These are phyloP conservation scores for Geococcyx californianus DNA, from an alignment of 2,113 vertebrate genomes.

Conservation along the genomic window DNA sequence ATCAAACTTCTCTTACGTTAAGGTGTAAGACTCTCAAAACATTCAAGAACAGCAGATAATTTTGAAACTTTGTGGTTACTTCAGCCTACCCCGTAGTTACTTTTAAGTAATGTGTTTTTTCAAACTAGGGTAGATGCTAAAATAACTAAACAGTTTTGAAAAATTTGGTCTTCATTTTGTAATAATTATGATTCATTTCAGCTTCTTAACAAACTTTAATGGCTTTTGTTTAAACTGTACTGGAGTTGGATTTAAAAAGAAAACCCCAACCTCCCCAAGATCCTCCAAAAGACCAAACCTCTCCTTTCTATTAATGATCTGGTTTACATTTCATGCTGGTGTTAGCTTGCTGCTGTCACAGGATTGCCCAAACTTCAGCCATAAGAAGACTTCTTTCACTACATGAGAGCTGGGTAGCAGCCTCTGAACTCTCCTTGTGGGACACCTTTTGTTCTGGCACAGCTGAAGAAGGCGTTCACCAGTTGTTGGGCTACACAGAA, in stretches of 20 bases:
- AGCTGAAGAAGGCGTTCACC: background rate
- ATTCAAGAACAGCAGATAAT: background rate
- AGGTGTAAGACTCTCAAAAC: background rate
- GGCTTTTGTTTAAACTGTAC: background rate
- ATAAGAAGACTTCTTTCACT: background rate
- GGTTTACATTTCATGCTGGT: background rate
- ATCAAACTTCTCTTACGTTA: background rate
- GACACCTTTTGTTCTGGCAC: background rate
- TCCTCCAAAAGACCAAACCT: background rate
- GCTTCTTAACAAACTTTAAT: background rate
- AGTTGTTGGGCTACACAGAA: background rate
- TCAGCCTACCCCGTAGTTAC: background rate
- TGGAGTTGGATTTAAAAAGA: background rate
- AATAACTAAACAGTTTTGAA: background rate
- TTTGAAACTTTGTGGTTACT: background rate
- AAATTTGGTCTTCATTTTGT: background rate
- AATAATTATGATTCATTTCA: background rate
- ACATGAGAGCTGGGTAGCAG: accelerated
- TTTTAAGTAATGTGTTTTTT: no score
- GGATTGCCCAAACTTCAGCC: background rate
- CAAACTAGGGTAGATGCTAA: background rate
- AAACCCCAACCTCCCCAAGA: background rate
- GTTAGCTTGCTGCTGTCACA: background rate
- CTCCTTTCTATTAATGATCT: background rate
- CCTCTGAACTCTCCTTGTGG: background rate